Evolutionary conservation across 2,797 vertebrate species (phyloP).

Genomic region (Eurystomus glaucurus): DNA sequence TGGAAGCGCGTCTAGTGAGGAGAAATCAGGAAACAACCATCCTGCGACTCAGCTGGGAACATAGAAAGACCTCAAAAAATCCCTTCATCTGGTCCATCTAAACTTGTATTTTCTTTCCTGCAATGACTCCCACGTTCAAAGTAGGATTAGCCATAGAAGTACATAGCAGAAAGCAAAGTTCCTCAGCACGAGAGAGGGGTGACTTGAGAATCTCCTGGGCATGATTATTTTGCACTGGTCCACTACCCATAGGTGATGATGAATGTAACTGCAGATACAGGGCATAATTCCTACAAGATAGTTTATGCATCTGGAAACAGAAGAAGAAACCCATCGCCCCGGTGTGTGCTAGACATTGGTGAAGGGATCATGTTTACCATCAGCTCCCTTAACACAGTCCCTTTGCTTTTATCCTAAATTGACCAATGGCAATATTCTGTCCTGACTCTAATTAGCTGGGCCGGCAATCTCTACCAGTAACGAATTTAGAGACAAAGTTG

Average conservation of each 20-base stretch:
- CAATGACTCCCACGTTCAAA: background rate
- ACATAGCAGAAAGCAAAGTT: background rate
- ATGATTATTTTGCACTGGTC: background rate
- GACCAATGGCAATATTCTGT: background rate
- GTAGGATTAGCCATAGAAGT: background rate
- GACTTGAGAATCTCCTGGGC: background rate
- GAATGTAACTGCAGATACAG: background rate
- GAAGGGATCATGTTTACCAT: background rate
- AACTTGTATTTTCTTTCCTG: background rate
- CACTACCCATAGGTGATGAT: background rate
- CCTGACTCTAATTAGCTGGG: background rate
- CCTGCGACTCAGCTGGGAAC: background rate
- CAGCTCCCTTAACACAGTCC: background rate
- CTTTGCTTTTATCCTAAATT: background rate
- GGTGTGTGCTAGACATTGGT: background rate
- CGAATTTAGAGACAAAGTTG: background rate
- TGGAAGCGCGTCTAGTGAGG: background rate
- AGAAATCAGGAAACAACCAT: background rate
- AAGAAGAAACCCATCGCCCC: background rate
- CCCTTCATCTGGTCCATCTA: background rate
- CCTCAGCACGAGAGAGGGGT: background rate
- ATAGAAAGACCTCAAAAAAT: background rate
- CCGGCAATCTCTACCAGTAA: background rate
- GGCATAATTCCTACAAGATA: background rate
- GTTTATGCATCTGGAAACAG: background rate